A percentile compares a stretch with the other conserved stretches of the same genome.
phyloP scores from a whole-genome alignment of 2,797 vertebrate species.

The Melanotaenia parkinsoni region DNA sequence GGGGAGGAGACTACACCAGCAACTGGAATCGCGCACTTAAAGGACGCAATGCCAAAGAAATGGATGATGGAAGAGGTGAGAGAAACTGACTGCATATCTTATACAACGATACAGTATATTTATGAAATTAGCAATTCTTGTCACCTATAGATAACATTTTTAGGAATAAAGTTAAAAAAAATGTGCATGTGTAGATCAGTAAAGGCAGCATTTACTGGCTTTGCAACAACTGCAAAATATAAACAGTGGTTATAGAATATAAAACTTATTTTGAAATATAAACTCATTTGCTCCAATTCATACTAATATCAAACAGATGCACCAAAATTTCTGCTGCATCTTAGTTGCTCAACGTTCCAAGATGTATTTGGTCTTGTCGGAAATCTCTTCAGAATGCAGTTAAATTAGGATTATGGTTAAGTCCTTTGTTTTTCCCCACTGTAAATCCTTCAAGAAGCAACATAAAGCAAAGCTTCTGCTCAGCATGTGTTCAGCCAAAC shows the following conservation, averaged over 20 bases:
- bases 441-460: conserved; percentile 36
- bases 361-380: conserved; percentile 50
- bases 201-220: neutral
- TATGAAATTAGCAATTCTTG: neutral
- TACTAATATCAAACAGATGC: conserved; percentile 37
- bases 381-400: conserved; percentile 40
- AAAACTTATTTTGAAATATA: neutral
- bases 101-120: neutral
- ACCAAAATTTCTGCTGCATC: conserved; percentile 31
- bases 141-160: neutral
- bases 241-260: conserved; percentile 9
- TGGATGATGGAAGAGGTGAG: conserved; percentile 92
- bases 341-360: conserved; percentile 33
- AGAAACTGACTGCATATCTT: neutral
- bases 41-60: conserved; percentile 85
- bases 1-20: conserved; percentile 80
- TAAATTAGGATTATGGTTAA: conserved; percentile 60
- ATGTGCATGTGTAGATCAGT: neutral
- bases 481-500: conserved; percentile 19
- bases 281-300: conserved; percentile 21
- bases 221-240: conserved; percentile 6
- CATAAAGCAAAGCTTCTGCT: neutral
- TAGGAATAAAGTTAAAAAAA: too few species aligned
- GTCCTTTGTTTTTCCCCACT: conserved; percentile 33
- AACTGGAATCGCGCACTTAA: conserved; percentile 86